These are phyloP conservation scores for Leptoclinus maculatus DNA, from an alignment of 2,797 vertebrate genomes.

Conservation along the genomic window DNA sequence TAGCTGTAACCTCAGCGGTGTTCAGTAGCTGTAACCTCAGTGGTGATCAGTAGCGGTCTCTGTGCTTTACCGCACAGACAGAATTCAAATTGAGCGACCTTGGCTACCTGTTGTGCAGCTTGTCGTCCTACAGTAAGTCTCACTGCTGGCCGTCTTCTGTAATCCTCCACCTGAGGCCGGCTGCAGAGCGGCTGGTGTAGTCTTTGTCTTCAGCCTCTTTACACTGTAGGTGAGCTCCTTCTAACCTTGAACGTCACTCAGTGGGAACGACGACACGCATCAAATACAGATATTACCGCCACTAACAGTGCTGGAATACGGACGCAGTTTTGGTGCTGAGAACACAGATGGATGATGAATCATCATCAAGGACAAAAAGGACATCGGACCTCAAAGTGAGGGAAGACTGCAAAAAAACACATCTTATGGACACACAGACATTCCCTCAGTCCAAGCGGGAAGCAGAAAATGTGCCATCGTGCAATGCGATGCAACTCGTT, in stretches of 20 bases:
- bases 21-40: too few relatives aligned
- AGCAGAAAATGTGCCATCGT: conserved; percentile 2
- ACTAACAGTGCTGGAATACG: not conserved
- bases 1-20: conserved; percentile 24
- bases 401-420: not conserved
- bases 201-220: not conserved
- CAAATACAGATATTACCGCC: not conserved
- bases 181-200: conserved; percentile 9
- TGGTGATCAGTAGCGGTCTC: conserved; percentile 22
- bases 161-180: conserved; percentile 32
- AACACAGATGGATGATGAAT: not conserved
- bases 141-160: conserved; percentile 7
- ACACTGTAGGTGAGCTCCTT: not conserved
- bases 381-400: conserved; percentile 7
- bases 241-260: conserved; percentile 19
- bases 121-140: conserved; percentile 13
- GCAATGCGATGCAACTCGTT: conserved; percentile 5
- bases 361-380: conserved; percentile 57
- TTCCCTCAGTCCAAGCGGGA: not conserved
- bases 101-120: conserved; percentile 16
- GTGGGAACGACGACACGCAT: not conserved
- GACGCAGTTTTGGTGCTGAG: conserved; percentile 17
- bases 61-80: conserved; percentile 23
- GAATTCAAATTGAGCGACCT: conserved; percentile 45
- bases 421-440: not conserved